A percentile compares a stretch with the other conserved stretches of the same genome.
These are phyloP conservation scores for Battus philenor DNA, from an alignment of 1,140 invertebrate species.

Conservation along the genomic window DNA sequence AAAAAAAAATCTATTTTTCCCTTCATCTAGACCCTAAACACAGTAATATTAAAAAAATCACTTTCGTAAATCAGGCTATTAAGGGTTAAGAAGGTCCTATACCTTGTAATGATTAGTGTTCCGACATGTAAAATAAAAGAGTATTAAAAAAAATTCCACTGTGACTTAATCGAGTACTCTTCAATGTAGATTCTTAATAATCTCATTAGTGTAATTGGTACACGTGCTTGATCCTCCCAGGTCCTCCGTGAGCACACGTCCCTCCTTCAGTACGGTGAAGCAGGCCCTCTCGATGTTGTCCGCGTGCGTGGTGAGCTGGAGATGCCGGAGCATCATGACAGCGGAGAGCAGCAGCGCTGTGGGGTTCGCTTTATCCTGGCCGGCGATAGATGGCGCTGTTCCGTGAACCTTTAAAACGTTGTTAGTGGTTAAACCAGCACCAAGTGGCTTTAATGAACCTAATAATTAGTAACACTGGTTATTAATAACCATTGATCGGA, in stretches of 20 bases:
- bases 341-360: conserved; percentile 97
- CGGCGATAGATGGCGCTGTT: conserved; percentile 99
- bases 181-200: conserved; percentile 34
- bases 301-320: conserved; percentile 89
- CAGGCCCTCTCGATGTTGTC: conserved; percentile 92
- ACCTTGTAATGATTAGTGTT: too few species aligned
- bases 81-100: too few species aligned
- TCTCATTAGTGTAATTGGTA: conserved; percentile 44
- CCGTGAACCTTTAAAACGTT: conserved; percentile 89
- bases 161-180: neutral
- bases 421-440: conserved; percentile 4
- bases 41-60: too few species aligned
- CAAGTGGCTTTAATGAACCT: conserved; percentile 11
- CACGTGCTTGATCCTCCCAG: conserved; percentile 84
- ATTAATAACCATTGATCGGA: too few species aligned
- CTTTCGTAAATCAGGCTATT: too few species aligned
- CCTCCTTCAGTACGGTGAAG: conserved; percentile 93
- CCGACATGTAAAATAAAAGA: too few species aligned
- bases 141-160: neutral
- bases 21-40: too few species aligned
- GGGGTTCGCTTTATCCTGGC: conserved; percentile 98
- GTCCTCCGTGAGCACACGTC: conserved; percentile 93
- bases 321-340: conserved; percentile 99
- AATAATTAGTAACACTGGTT: too few species aligned
- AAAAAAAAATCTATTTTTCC: too few species aligned